phyloP scores from a whole-genome alignment of 2,888 invertebrate species.

The Leptopilina syphax region DNA sequence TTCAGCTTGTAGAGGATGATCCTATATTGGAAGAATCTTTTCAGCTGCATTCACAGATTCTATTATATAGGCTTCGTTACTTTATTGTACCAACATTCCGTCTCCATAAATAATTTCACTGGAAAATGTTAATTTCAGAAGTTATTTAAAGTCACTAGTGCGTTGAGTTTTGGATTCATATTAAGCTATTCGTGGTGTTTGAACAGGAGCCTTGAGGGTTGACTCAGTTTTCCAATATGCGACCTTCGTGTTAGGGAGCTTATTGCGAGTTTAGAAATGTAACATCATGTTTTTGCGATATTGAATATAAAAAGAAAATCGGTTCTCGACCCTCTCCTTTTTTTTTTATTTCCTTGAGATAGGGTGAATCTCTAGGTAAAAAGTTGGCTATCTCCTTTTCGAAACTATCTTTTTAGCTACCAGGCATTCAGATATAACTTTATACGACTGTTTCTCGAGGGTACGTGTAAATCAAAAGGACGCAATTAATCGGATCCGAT shows the following conservation, averaged over 20 bases:
- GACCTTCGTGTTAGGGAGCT: slow-evolving; percentile 53
- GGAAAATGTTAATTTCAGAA: neutral
- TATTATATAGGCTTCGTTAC: neutral
- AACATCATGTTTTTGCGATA: slow-evolving; percentile 68
- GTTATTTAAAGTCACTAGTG: neutral
- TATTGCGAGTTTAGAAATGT: slow-evolving; percentile 67
- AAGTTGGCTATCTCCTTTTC: slow-evolving; percentile 24
- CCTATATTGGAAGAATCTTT: slow-evolving; percentile 3
- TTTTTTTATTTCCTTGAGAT: neutral
- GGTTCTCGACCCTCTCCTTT: neutral
- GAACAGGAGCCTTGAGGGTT: slow-evolving; percentile 11
- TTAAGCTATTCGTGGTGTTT: slow-evolving; percentile 29
- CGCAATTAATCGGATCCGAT: slow-evolving; percentile 32
- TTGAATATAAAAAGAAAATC: slow-evolving; percentile 64
- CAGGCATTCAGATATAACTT: slow-evolving; percentile 11
- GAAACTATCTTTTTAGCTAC: slow-evolving; percentile 4
- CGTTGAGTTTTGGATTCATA: slow-evolving; percentile 11
- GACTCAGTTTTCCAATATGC: slow-evolving; percentile 31
- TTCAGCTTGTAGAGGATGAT: neutral
- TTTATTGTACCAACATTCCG: neutral
- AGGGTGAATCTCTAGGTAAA: neutral
- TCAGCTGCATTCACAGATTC: neutral
- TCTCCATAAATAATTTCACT: neutral
- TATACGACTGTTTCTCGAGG: slow-evolving; percentile 7
- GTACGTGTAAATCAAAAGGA: slow-evolving; percentile 28